These are phyloP conservation scores for Saxicola maurus DNA, from an alignment of 2,797 vertebrate species.

Conservation along the genomic window DNA sequence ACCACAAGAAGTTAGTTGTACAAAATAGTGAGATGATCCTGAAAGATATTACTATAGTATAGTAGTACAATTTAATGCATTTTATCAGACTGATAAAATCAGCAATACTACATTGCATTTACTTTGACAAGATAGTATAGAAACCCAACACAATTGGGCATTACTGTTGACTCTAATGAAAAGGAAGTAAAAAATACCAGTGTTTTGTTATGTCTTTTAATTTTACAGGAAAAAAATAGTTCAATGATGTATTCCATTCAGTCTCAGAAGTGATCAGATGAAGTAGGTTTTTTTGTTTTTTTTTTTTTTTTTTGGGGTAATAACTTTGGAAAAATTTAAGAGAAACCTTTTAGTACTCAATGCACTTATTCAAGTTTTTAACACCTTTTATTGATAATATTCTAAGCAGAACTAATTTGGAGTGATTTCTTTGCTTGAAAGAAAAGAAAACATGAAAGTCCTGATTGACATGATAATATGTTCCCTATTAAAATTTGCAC, in stretches of 20 bases:
- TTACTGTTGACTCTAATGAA: background rate
- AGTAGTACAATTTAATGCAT: background rate
- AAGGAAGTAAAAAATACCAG: background rate
- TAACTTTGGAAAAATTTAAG: background rate
- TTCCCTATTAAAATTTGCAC: background rate
- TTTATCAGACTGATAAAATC: background rate
- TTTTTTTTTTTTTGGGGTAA: background rate
- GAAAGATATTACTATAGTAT: background rate
- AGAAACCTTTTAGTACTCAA: background rate
- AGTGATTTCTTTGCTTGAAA: background rate
- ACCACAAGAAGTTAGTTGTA: background rate
- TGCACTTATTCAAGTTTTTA: background rate
- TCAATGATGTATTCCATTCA: background rate
- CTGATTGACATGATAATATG: constrained; percentile 21
- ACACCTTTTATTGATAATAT: background rate
- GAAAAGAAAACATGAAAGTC: background rate
- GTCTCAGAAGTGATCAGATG: background rate
- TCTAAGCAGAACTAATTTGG: background rate
- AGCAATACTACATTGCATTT: background rate
- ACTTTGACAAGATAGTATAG: background rate
- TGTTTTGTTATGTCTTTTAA: background rate
- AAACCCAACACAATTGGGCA: accelerated
- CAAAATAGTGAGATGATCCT: background rate
- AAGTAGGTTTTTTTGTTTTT: background rate
- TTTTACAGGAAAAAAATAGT: background rate